These are phyloP conservation scores for Lymantria monacha DNA, from an alignment of 2,888 invertebrate genomes.

Conservation along the genomic window DNA sequence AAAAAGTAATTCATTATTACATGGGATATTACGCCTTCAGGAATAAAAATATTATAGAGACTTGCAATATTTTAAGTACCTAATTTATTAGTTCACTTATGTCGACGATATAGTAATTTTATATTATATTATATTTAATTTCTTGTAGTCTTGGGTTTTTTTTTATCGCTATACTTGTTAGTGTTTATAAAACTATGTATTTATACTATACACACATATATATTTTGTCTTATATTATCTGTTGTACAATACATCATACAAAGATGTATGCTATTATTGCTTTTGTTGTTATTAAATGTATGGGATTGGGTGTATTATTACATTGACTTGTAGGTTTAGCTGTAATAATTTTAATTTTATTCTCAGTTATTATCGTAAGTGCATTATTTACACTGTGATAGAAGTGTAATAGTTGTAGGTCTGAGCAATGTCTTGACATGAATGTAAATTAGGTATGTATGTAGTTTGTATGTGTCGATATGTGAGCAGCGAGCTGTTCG, in stretches of 20 bases:
- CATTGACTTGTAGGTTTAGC: conserved; percentile 46
- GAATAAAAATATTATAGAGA: no score
- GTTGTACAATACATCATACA: conserved; percentile 44
- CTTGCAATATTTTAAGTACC: no score
- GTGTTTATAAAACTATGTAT: conserved; percentile 44
- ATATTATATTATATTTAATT: no score
- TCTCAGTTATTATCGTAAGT: conserved; percentile 68
- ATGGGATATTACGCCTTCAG: no score
- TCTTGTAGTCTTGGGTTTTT: conserved; percentile 30
- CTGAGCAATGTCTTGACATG: conserved; percentile 70
- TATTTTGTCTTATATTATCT: conserved; percentile 29
- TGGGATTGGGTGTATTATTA: conserved; percentile 36
- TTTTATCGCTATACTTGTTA: conserved; percentile 51
- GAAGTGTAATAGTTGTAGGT: conserved; percentile 71
- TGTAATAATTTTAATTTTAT: conserved; percentile 50
- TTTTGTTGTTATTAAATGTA: conserved; percentile 38
- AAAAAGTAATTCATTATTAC: no score
- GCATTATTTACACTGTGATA: conserved; percentile 82
- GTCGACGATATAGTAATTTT: no score
- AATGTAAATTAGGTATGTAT: conserved; percentile 45
- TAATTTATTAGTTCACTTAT: no score
- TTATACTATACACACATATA: conserved; percentile 40
- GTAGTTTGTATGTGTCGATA: conserved; percentile 21
- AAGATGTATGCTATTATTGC: conserved; percentile 41
- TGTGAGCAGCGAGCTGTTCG: background rate